phyloP scores from a whole-genome alignment of 2,888 invertebrate species.

The Slavum lentiscoides region DNA sequence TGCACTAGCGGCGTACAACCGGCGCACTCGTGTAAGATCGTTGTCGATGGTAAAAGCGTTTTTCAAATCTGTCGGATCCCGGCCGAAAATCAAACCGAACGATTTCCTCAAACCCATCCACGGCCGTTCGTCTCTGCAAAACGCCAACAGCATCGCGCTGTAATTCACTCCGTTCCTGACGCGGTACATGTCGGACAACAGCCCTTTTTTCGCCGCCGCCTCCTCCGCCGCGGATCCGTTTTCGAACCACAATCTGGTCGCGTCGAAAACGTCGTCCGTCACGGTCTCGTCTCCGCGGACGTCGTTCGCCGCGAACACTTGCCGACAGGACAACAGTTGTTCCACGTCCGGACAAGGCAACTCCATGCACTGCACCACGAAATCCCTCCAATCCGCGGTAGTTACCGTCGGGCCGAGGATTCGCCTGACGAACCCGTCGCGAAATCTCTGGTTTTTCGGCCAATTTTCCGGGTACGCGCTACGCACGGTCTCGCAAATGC shows the following conservation, averaged over 20 bases:
- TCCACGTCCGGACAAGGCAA: constrained; percentile 12
- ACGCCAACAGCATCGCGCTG: constrained; percentile 38
- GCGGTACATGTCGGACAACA: constrained; percentile 40
- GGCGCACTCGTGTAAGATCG: too few relatives aligned
- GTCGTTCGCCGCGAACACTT: constrained; percentile 4
- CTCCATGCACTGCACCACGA: constrained; percentile 37
- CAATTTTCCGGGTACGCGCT: constrained; percentile 8
- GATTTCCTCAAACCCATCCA: constrained; percentile 26
- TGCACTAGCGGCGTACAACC: too few relatives aligned
- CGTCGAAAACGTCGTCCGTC: constrained; percentile 14
- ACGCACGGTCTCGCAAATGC: too few relatives aligned
- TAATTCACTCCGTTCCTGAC: constrained; percentile 10
- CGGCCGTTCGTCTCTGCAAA: constrained; percentile 36
- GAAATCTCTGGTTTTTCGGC: constrained; percentile 14
- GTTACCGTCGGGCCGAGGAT: constrained; percentile 10
- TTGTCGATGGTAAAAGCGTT: not conserved
- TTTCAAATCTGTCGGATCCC: constrained; percentile 10
- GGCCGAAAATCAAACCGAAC: constrained; percentile 28
- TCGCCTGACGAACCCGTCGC: constrained; percentile 1
- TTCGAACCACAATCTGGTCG: constrained; percentile 30
- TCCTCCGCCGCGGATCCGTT: not conserved
- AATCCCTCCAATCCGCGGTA: constrained; percentile 43
- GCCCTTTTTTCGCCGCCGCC: constrained; percentile 16
- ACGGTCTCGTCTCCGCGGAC: constrained; percentile 14
- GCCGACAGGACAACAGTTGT: constrained; percentile 8